phyloP scores from a whole-genome alignment of 2,113 vertebrate species.

The Corythaeola cristata region DNA sequence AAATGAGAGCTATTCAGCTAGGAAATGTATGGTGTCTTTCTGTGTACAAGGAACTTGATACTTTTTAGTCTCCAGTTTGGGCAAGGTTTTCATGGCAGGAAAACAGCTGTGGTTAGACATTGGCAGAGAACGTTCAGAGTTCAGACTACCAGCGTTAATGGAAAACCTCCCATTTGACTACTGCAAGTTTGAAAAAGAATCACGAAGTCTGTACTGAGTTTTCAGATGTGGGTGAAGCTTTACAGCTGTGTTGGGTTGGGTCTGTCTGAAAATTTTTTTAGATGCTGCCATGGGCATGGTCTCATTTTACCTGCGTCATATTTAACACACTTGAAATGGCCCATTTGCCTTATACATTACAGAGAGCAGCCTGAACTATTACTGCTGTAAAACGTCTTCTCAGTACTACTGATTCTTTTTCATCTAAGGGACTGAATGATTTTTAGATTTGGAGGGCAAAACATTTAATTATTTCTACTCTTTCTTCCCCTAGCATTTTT shows the following conservation, averaged over 20 bases:
- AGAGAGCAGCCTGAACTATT: not conserved
- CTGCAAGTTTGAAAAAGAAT: not conserved
- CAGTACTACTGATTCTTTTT: not conserved
- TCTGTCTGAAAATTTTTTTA: not conserved
- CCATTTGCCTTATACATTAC: not conserved
- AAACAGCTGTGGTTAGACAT: not conserved
- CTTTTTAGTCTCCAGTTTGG: not conserved
- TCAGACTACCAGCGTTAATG: not conserved
- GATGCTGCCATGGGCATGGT: accelerated
- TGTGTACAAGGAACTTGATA: not conserved
- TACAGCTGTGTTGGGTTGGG: not conserved
- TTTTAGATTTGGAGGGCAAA: not conserved
- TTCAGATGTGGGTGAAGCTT: not conserved
- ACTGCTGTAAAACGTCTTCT: not conserved
- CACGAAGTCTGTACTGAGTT: not conserved
- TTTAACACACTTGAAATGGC: not conserved
- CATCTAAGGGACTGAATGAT: not conserved
- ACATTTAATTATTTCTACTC: not conserved
- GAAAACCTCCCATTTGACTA: not conserved
- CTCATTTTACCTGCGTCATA: not conserved
- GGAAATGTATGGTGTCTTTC: not conserved
- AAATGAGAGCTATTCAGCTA: not conserved
- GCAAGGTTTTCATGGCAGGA: not conserved
- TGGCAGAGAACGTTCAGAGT: not conserved
- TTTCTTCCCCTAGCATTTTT: not conserved